Conservation (phyloP, 2,797 vertebrate species). For the Erpetoichthys calabaricus region DNA sequence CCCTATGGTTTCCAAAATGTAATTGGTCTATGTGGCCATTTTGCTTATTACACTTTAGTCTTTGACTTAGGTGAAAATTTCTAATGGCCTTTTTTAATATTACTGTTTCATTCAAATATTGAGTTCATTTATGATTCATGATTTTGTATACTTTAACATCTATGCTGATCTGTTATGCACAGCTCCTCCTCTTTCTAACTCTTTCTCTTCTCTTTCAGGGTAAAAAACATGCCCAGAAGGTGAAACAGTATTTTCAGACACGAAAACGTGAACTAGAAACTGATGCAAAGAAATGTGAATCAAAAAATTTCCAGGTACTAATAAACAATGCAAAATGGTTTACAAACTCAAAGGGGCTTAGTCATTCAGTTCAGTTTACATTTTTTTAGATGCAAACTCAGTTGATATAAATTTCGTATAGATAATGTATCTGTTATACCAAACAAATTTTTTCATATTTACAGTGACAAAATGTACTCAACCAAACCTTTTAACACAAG, state of each 20-base stretch:
- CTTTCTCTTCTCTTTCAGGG: constrained; percentile 42
- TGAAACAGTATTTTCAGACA: constrained; percentile 50
- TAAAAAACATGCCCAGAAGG: constrained; percentile 65
- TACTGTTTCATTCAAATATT: neutral
- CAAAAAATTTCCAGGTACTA: constrained; percentile 33
- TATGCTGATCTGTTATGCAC: neutral
- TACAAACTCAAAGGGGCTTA: too few relatives aligned
- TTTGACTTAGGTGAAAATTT: too few relatives aligned
- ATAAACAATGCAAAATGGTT: neutral
- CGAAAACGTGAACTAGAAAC: constrained; percentile 34
- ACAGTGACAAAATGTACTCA: too few relatives aligned
- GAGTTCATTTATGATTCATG: neutral
- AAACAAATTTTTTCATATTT: too few relatives aligned
- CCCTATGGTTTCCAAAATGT: too few relatives aligned
- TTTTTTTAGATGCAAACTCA: too few relatives aligned
- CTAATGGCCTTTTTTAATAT: neutral
- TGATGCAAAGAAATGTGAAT: constrained; percentile 19
- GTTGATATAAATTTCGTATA: too few relatives aligned
- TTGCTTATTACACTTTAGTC: too few relatives aligned
- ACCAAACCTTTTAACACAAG: too few relatives aligned
- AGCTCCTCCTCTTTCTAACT: neutral
- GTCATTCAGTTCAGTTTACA: too few relatives aligned
- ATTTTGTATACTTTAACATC: neutral
- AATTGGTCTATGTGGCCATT: too few relatives aligned
- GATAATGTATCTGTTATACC: too few relatives aligned